These are phyloP conservation scores for Pocillopora meandrina DNA, from an alignment of 92 coral and sea anemone genomes.

Conservation along the genomic window DNA sequence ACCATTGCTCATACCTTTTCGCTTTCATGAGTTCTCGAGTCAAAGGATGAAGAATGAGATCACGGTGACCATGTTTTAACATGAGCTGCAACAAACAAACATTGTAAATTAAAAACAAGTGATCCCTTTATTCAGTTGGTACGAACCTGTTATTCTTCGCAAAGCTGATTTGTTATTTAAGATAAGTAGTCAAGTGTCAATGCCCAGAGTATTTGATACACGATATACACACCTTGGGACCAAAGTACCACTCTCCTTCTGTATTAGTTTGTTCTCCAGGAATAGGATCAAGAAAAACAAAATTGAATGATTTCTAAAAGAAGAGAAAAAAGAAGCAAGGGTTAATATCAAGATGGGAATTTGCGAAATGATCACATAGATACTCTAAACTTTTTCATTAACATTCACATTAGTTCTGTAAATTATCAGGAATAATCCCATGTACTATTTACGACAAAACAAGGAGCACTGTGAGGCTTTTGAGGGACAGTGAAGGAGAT, in stretches of 20 bases:
- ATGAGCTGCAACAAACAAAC: constrained; percentile 43
- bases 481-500: too few relatives aligned
- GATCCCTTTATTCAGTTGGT: neutral
- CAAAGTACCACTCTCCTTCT: constrained; percentile 68
- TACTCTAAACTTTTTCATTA: too few relatives aligned
- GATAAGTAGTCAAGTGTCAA: too few relatives aligned
- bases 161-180: neutral
- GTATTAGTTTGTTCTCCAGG: constrained; percentile 62
- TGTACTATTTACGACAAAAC: too few relatives aligned
- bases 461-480: too few relatives aligned
- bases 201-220: too few relatives aligned
- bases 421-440: too few relatives aligned
- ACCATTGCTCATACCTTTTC: constrained; percentile 57
- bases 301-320: constrained; percentile 65
- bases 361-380: too few relatives aligned
- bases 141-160: neutral
- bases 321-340: neutral
- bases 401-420: too few relatives aligned
- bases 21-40: constrained; percentile 60
- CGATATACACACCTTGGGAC: constrained; percentile 66
- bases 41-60: constrained; percentile 75
- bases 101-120: too few relatives aligned
- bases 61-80: constrained; percentile 65
- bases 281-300: constrained; percentile 66
- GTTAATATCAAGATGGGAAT: neutral